Conservation (phyloP, 2,888 invertebrate genomes). For the Eustalomyia histrio region DNA sequence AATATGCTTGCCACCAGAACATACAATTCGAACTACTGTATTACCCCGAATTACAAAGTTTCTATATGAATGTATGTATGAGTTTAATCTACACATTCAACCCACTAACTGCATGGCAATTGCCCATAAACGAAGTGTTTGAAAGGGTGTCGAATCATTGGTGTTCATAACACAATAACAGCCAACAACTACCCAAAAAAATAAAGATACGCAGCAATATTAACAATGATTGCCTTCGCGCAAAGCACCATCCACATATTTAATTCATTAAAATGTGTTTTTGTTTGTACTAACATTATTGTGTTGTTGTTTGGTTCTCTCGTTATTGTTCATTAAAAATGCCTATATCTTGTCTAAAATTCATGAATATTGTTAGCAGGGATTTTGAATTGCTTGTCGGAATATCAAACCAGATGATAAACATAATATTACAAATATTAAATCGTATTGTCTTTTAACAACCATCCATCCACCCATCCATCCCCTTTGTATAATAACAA, state of each 20-base stretch:
- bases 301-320: conserved; percentile 8
- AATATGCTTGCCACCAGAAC: too few species aligned
- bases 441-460: conserved; percentile 26
- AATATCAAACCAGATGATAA: conserved; percentile 42
- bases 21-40: background rate
- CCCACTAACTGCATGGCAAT: conserved; percentile 63
- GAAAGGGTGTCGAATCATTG: conserved; percentile 64
- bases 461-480: background rate
- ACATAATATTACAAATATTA: conserved; percentile 59
- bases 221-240: conserved; percentile 33
- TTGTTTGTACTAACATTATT: conserved; percentile 24
- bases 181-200: background rate
- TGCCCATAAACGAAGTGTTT: conserved; percentile 65
- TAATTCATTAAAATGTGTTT: conserved; percentile 59
- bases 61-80: background rate
- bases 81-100: conserved; percentile 32
- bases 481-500: conserved; percentile 27
- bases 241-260: conserved; percentile 41
- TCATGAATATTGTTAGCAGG: conserved; percentile 49
- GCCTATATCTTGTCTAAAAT: conserved; percentile 49
- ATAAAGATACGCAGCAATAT: conserved; percentile 17
- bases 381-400: conserved; percentile 32
- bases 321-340: conserved; percentile 60
- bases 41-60: background rate
- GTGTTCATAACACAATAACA: conserved; percentile 34